Percentiles rank a stretch among this genome's conserved stretches.
phyloP scores from a whole-genome alignment of 2,113 vertebrate genomes.

The Acinonyx jubatus region DNA sequence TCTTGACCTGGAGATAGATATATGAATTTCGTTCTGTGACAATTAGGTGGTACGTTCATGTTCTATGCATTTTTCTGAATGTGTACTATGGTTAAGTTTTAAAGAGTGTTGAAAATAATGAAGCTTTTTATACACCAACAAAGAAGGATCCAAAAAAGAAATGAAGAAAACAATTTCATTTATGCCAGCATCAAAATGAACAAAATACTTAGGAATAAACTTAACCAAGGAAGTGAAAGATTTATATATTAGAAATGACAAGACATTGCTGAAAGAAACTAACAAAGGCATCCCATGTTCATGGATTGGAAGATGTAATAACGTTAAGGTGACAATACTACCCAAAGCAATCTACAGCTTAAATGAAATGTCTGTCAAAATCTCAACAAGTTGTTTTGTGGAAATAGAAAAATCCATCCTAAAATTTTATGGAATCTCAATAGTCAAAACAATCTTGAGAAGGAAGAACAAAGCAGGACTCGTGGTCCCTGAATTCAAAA shows the following conservation, averaged over 20 bases:
- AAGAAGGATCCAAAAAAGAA: not conserved
- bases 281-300: not conserved
- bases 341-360: not conserved
- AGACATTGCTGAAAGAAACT: not conserved
- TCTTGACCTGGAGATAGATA: not conserved
- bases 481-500: not conserved
- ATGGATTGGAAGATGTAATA: no score
- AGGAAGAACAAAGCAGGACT: not conserved
- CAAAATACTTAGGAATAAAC: not conserved
- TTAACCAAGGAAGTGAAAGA: not conserved
- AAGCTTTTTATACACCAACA: not conserved
- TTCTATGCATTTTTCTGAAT: not conserved
- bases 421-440: not conserved
- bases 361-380: not conserved
- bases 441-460: not conserved
- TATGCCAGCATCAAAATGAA: not conserved
- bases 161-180: not conserved
- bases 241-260: no score
- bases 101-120: not conserved
- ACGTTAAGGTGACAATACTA: not conserved
- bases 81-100: not conserved
- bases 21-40: not conserved
- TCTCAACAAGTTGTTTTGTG: not conserved
- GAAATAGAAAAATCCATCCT: not conserved
- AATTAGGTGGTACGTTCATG: no score